phyloP scores from a whole-genome alignment of 1,140 invertebrate species.

The Coptotermes formosanus region DNA sequence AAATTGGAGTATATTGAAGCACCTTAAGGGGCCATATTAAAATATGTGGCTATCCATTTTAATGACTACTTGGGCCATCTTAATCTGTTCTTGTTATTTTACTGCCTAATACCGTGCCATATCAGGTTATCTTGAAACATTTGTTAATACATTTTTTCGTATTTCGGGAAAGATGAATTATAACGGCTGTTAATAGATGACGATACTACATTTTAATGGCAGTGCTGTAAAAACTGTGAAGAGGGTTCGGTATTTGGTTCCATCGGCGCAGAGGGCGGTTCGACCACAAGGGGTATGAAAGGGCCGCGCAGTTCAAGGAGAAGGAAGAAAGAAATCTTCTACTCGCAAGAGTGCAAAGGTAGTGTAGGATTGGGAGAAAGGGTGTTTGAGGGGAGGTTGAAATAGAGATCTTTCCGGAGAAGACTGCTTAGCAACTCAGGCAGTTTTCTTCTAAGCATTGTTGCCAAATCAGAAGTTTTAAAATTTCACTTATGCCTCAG shows the following conservation, averaged over 20 bases:
- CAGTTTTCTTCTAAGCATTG: not conserved
- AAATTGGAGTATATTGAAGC: too few species aligned
- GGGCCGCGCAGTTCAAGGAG: not conserved
- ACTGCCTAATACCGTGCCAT: too few species aligned
- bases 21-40: too few species aligned
- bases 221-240: not conserved
- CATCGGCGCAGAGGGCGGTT: not conserved
- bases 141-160: too few species aligned
- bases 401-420: constrained; percentile 1
- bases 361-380: not conserved
- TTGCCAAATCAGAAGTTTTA: not conserved
- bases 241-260: not conserved
- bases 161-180: not conserved
- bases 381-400: not conserved
- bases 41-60: too few species aligned
- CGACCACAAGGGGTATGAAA: not conserved
- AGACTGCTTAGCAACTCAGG: not conserved
- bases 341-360: not conserved
- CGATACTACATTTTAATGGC: not conserved
- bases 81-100: too few species aligned
- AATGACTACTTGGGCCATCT: too few species aligned
- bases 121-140: too few species aligned
- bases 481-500: not conserved
- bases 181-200: constrained; percentile 11
- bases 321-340: not conserved